These are phyloP conservation scores for Micropterix aruncella DNA, from an alignment of 2,888 invertebrate genomes.

Conservation along the genomic window DNA sequence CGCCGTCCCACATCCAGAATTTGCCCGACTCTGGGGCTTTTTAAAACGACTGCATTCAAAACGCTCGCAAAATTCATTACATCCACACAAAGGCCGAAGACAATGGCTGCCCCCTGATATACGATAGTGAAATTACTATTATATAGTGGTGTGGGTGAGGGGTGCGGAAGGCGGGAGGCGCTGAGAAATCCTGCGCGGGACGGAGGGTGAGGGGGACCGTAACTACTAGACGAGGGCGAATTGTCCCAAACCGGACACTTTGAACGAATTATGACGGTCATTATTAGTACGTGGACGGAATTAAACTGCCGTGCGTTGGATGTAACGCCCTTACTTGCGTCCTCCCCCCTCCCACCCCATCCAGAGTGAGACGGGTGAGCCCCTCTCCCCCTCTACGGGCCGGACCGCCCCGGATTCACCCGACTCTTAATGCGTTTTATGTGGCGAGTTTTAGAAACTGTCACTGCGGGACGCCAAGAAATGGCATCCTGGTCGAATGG, in stretches of 20 bases:
- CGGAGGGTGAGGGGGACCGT: not conserved
- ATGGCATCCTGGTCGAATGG: no score
- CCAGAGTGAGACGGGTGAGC: not conserved
- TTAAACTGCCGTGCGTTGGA: constrained; percentile 39
- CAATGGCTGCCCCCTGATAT: not conserved
- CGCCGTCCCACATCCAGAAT: no score
- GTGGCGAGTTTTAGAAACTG: no score
- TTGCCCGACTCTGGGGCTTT: no score
- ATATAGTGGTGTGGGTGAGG: not conserved
- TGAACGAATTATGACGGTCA: constrained; percentile 49
- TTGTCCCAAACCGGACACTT: constrained; percentile 44
- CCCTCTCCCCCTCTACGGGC: not conserved
- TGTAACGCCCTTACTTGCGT: not conserved
- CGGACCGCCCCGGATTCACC: no score
- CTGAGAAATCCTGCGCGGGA: not conserved
- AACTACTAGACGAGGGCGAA: constrained; percentile 19
- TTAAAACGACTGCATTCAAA: no score
- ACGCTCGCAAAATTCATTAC: not conserved
- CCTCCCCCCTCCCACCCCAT: constrained; percentile 14
- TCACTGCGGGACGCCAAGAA: no score
- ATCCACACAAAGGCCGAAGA: not conserved
- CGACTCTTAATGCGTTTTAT: no score
- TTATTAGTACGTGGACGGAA: constrained; percentile 49
- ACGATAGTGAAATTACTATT: not conserved
- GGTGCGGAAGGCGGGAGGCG: not conserved